These are phyloP conservation scores for Lepidothrix coronata DNA, from an alignment of 2,113 vertebrate species.

Conservation along the genomic window DNA sequence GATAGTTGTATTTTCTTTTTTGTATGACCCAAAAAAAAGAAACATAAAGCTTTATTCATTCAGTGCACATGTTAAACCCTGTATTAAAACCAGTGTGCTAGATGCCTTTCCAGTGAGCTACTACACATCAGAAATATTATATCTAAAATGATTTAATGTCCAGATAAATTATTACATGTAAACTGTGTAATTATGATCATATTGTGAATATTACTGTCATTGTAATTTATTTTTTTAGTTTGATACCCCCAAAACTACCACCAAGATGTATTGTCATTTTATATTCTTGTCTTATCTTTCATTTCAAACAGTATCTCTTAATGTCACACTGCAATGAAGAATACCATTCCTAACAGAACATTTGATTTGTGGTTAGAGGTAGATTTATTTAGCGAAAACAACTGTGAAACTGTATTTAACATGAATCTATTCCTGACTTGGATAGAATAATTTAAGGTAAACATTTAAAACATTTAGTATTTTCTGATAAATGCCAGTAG, in stretches of 20 bases:
- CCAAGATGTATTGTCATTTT: neutral
- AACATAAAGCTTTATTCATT: neutral
- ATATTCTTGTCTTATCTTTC: neutral
- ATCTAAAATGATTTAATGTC: neutral
- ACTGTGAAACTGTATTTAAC: neutral
- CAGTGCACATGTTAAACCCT: neutral
- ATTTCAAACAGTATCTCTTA: neutral
- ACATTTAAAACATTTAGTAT: neutral
- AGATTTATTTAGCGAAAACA: neutral
- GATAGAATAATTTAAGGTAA: neutral
- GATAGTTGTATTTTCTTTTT: neutral
- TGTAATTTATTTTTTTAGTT: neutral
- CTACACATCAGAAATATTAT: neutral
- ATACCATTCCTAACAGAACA: neutral
- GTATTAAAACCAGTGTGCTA: neutral
- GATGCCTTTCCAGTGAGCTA: neutral
- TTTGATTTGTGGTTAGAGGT: neutral
- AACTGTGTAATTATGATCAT: neutral
- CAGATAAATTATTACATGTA: neutral
- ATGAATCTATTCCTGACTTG: neutral
- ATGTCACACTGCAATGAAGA: neutral
- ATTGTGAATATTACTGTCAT: neutral
- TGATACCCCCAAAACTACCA: neutral
- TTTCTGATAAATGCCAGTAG: neutral
- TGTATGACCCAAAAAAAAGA: neutral